Percentiles rank a stretch among this genome's conserved stretches.
These are phyloP conservation scores for Caenorhabditis japonica DNA, from an alignment of 2,888 invertebrate genomes.

Conservation along the genomic window DNA sequence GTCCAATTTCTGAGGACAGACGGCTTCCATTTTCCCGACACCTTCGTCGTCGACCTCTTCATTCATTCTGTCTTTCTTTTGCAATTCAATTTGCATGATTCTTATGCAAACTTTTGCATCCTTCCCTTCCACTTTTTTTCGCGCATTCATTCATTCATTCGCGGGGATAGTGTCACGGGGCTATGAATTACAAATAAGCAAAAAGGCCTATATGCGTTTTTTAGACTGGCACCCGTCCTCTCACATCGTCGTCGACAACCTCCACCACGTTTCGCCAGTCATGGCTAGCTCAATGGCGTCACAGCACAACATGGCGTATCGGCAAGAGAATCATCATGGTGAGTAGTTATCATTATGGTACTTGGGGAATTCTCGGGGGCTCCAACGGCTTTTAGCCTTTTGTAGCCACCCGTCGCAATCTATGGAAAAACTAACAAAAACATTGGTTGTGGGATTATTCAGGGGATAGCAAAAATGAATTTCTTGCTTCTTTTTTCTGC, in stretches of 20 bases:
- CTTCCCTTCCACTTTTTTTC: not conserved
- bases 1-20: slow-evolving; percentile 36
- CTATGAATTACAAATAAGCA: slow-evolving; percentile 26
- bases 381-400: too few relatives aligned
- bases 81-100: not conserved
- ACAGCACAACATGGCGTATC: slow-evolving; percentile 14
- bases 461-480: too few relatives aligned
- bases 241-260: slow-evolving; percentile 28
- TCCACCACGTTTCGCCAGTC: slow-evolving; percentile 46
- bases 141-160: slow-evolving; percentile 21
- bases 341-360: slow-evolving; percentile 6
- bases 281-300: slow-evolving; percentile 38
- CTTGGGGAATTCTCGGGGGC: too few relatives aligned
- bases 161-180: slow-evolving; percentile 21
- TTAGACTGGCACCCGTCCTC: slow-evolving; percentile 51
- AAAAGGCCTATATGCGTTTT: too few relatives aligned
- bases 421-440: too few relatives aligned
- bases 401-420: too few relatives aligned
- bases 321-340: slow-evolving; percentile 17
- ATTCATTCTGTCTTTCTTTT: too few relatives aligned
- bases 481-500: too few relatives aligned
- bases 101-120: slow-evolving; percentile 40
- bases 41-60: slow-evolving; percentile 12
- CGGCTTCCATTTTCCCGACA: slow-evolving; percentile 18
- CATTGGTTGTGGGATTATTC: too few relatives aligned